Evolutionary conservation across 2,797 vertebrate species (phyloP), one percentile per base, ranked within the genome.

Genomic region (Rhinoraja longicauda): DNA sequence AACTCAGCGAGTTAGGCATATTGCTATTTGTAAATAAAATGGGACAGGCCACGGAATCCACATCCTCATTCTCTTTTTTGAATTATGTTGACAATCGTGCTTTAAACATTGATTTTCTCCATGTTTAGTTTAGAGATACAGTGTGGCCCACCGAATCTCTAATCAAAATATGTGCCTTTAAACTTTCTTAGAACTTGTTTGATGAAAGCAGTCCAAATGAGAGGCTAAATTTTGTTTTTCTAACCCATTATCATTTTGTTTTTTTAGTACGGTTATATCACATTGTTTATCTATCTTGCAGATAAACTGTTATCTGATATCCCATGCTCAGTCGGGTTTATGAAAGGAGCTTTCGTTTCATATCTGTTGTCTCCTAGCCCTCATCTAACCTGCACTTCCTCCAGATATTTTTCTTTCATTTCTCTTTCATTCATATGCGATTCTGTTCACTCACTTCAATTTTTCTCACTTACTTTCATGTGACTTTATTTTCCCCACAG

Each of bases 181-280:
- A 88, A 88, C 15, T 32, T 8, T 67, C 17, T 88, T 67, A 67
- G n/a, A 67, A 88, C n/a, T 67, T 67, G 29, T n/a, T 32, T 88
- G 84, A 36, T 88, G 62, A 88, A 88, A 88, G 62, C 84, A 88
- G 21, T 3, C n/a, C 67, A 88, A 88, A 88, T 67, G 17, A 88
- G 62, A 62, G 17, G 62, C 17, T 6, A 86, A n/a, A 86, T 86
- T 29, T 88, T 88, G 84, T 88, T 88, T 86, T 88, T 32, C 59
- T 67, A 88, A 88, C n/a, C 64, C 59, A 88, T n/a, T n/a, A n/a
- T 88, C 24, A 59, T 29, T 64, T 88, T 64, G 15, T 67, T 36
- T 64, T 67, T 36, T 86, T 67, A 88, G 62, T 19, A 32, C n/a
- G 59, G 84, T 88, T n/a, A n/a, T 32, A 64, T 64, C 62, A 39